Evolutionary conservation across 2,113 vertebrate species (phyloP), one percentile per base, ranked within the genome.

Genomic region (Amphilophus citrinellus): DNA sequence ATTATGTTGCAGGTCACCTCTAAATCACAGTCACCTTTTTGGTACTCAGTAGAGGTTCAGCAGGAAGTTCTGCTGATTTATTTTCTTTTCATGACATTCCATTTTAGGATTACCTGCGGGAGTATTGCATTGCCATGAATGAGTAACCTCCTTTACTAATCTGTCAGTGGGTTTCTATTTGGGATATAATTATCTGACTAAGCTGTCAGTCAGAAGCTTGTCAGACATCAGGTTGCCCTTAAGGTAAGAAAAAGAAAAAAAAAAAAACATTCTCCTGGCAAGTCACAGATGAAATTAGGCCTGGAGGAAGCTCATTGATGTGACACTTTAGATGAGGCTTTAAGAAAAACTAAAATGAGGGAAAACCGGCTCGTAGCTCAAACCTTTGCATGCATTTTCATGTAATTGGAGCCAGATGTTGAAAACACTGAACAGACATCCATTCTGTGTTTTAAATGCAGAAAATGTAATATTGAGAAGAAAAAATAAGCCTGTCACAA

Each of bases 101-200:
- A 83, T 83, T 90, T 88, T 75, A 47, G 79, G 86, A 92, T 92
- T 91, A 88, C 85, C 85, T 87, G 60, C n/a, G n/a, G 83, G 53
- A 63, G 47, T 83, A 32, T 88, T 84, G 82, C 84, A 63, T 84
- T 91, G 86, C 90, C 77, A 58, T 18, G 30, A 85, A 90, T 17
- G 66, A 78, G 77, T 44, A 87, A 85, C 79, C 84, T 53, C 57
- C 81, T 88, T 84, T 86, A 80, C 79, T 82, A 76, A 88, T 88
- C 91, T 87, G 82, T 91, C 91, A 90, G 83, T 87, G 81, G 84
- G 80, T 84, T 87, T 88, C 80, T 78, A 73, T 89, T 82, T 62
- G 79, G 86, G 50, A 85, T 83, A 58, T 77, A 89, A 93, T 91
- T 82, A 88, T 89, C 61, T 88, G 83, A 58, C 86, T 77, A 62